These are phyloP conservation scores for Oryzias javanicus DNA, from an alignment of 2,113 vertebrate genomes.

Conservation along the genomic window DNA sequence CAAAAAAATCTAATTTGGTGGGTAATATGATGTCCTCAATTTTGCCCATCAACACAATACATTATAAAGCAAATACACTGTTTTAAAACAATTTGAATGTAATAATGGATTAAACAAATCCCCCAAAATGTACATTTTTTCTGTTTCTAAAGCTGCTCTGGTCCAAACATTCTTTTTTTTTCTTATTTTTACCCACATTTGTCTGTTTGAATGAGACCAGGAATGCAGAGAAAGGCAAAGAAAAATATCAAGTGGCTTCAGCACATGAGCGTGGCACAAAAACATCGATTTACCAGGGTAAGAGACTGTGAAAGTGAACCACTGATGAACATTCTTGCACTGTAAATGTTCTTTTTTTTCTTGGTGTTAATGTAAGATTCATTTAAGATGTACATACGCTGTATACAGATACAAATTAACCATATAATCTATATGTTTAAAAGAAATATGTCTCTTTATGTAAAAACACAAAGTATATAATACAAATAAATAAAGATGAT, in stretches of 20 bases:
- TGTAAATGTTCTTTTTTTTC: conserved; percentile 76
- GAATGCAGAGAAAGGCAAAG: conserved; percentile 21
- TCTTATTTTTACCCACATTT: neutral
- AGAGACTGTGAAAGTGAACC: conserved; percentile 50
- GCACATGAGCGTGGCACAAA: conserved; percentile 54
- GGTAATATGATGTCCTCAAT: too few species aligned
- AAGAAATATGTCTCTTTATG: conserved; percentile 79
- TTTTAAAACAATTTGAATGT: neutral
- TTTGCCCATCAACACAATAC: too few species aligned
- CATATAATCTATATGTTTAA: conserved; percentile 80
- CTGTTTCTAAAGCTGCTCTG: neutral
- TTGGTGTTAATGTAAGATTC: conserved; percentile 78
- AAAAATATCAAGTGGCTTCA: conserved; percentile 7
- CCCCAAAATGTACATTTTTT: neutral
- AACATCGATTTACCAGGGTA: conserved; percentile 69
- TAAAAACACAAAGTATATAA: conserved; percentile 83
- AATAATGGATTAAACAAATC: neutral
- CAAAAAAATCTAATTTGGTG: too few species aligned
- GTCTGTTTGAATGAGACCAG: conserved; percentile 27
- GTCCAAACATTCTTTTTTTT: conserved; percentile 4
- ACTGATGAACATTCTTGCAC: conserved; percentile 77
- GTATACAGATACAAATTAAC: conserved; percentile 72
- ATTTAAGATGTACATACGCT: conserved; percentile 75
- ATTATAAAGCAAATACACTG: too few species aligned
- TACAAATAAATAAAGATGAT: conserved; percentile 83